Evolutionary conservation across 2,797 vertebrate genomes (phyloP).

Genomic region (Sebastes taczanowskii): DNA sequence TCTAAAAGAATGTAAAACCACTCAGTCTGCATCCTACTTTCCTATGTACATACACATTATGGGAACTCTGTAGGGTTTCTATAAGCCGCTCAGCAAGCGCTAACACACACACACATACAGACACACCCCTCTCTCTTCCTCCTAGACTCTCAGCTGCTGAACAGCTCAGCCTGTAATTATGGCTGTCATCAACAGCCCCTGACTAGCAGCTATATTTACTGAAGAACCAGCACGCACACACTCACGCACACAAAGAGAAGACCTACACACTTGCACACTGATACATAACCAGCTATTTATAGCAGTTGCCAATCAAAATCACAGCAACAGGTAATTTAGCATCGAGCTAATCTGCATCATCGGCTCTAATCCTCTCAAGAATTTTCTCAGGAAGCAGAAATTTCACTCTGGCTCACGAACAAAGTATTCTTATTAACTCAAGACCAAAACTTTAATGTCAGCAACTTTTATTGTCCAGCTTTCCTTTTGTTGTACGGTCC

Average conservation of each 20-base stretch:
- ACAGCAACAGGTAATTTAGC: constrained; percentile 36
- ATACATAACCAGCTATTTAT: constrained; percentile 25
- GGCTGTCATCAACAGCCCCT: constrained; percentile 81
- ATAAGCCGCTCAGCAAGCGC: constrained; percentile 32
- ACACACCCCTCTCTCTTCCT: constrained; percentile 45
- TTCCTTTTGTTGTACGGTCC: not conserved
- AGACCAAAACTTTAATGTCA: not conserved
- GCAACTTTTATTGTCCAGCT: not conserved
- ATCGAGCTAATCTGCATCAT: not conserved
- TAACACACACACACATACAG: constrained; percentile 31
- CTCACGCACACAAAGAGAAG: not conserved
- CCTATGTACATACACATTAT: constrained; percentile 10
- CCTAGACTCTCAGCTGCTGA: constrained; percentile 76
- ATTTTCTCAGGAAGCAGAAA: not conserved
- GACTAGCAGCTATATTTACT: constrained; percentile 82
- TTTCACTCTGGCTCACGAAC: not conserved
- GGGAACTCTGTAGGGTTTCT: constrained; percentile 31
- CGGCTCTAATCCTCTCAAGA: constrained; percentile 6
- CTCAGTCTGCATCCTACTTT: not conserved
- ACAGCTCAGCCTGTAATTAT: constrained; percentile 82
- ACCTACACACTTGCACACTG: not conserved
- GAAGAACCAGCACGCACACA: constrained; percentile 25
- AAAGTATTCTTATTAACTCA: not conserved
- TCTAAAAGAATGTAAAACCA: not conserved
- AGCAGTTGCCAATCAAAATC: constrained; percentile 35